Evolutionary conservation across 2,113 vertebrate genomes (phyloP).

Genomic region (Pitta sordida): DNA sequence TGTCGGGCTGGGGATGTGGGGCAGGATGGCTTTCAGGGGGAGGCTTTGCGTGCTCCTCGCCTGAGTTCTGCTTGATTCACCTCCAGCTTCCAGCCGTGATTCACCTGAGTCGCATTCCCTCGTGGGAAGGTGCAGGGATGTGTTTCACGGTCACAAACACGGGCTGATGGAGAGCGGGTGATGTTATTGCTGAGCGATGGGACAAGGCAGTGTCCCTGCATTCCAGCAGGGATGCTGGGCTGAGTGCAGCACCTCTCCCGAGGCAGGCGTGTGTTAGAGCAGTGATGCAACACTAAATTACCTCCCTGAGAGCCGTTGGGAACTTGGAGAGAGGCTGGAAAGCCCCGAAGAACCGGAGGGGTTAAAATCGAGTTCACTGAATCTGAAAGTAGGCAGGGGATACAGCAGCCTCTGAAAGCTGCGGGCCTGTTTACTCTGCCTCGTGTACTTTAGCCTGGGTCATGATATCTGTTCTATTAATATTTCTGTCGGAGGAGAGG

Average conservation of each 20-base stretch:
- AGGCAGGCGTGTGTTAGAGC: background rate
- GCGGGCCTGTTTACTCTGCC: background rate
- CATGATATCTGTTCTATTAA: constrained; percentile 13
- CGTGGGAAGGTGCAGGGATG: background rate
- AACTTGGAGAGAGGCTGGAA: background rate
- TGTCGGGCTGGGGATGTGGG: background rate
- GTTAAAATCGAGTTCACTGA: background rate
- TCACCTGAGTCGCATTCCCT: constrained; percentile 7
- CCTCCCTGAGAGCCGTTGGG: background rate
- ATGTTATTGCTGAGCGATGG: background rate
- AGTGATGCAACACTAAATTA: background rate
- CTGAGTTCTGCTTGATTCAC: constrained; percentile 26
- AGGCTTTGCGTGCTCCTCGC: background rate
- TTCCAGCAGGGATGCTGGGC: background rate
- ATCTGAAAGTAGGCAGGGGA: background rate
- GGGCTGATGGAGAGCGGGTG: background rate
- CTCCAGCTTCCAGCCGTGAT: background rate
- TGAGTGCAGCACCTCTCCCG: background rate
- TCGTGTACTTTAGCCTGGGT: background rate
- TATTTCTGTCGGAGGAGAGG: background rate
- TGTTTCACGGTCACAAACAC: background rate
- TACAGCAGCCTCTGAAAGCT: background rate
- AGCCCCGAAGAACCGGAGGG: background rate
- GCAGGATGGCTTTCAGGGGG: background rate
- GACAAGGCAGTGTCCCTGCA: background rate